Percentiles rank a stretch among this genome's conserved stretches.
Evolutionary conservation across 2,797 vertebrate species (phyloP).

Genomic region (Thunnus albacares): DNA sequence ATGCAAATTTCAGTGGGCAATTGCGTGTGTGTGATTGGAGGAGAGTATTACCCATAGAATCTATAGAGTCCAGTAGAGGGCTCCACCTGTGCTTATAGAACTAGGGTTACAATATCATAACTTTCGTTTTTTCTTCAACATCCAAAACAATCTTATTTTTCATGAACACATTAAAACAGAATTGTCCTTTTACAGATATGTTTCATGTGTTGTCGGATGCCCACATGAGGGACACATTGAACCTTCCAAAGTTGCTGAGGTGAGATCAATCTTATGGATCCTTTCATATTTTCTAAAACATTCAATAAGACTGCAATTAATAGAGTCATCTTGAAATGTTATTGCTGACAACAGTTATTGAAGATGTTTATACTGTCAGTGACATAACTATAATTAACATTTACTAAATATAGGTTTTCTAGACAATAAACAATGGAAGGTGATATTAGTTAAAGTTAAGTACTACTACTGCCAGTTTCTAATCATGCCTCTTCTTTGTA

Average conservation of each 20-base stretch:
- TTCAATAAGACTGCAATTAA: no score
- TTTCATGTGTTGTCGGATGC: conserved; percentile 94
- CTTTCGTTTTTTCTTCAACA: background rate
- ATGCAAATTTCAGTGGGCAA: no score
- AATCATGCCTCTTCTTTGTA: background rate
- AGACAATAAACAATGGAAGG: background rate
- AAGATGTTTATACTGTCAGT: background rate
- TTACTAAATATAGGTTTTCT: background rate
- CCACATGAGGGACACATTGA: conserved; percentile 91
- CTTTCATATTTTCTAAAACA: background rate
- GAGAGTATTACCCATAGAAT: no score
- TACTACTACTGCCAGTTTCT: background rate
- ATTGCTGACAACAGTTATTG: background rate
- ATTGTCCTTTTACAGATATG: conserved; percentile 84
- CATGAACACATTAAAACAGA: background rate
- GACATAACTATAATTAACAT: background rate
- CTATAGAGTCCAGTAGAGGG: no score
- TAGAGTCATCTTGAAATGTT: background rate
- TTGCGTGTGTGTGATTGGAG: no score
- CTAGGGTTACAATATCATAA: no score
- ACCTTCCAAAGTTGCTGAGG: conserved; percentile 92
- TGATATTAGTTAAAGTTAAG: background rate
- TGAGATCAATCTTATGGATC: conserved; percentile 72
- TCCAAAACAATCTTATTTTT: background rate
- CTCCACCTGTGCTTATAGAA: no score